Conservation (phyloP, 2,113 vertebrate genomes). For the Rhizomys pruinosus region DNA sequence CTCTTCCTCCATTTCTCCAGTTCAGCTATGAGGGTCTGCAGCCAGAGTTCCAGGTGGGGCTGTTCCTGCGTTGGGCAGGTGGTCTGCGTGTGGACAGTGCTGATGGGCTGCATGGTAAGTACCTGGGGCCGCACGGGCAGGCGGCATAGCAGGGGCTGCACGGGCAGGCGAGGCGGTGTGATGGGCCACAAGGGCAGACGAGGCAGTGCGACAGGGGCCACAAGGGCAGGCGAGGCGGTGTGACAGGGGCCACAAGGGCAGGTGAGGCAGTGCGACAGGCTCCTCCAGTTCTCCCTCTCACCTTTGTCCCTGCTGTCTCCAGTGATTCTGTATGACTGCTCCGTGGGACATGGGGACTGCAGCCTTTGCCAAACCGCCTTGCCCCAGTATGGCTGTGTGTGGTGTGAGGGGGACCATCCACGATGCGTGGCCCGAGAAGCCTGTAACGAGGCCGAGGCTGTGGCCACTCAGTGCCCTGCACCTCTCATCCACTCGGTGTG, state of each 20-base stretch:
- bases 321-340: slow-evolving; percentile 98
- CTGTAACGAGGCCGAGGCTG: slow-evolving; percentile 88
- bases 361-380: slow-evolving; percentile 95
- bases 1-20: slow-evolving; percentile 84
- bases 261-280: background rate
- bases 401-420: slow-evolving; percentile 91
- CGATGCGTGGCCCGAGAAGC: slow-evolving; percentile 91
- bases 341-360: slow-evolving; percentile 94
- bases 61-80: slow-evolving; percentile 93
- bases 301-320: slow-evolving; percentile 40
- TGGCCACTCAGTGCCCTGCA: slow-evolving; percentile 93
- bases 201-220: background rate
- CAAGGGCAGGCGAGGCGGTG: background rate
- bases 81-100: slow-evolving; percentile 95
- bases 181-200: background rate
- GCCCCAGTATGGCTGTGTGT: slow-evolving; percentile 93
- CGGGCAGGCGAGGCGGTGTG: background rate
- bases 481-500: slow-evolving; percentile 94
- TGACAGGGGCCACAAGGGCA: background rate
- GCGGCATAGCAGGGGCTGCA: background rate
- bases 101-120: slow-evolving; percentile 91
- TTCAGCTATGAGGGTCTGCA: slow-evolving; percentile 90
- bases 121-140: background rate
- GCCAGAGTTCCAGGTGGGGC: slow-evolving; percentile 91
- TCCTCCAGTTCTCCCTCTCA: slow-evolving; percentile 3